Base-by-base conservation (phyloP, 2,113 vertebrate genomes). In the Protobothrops flavoviridis region DNA sequence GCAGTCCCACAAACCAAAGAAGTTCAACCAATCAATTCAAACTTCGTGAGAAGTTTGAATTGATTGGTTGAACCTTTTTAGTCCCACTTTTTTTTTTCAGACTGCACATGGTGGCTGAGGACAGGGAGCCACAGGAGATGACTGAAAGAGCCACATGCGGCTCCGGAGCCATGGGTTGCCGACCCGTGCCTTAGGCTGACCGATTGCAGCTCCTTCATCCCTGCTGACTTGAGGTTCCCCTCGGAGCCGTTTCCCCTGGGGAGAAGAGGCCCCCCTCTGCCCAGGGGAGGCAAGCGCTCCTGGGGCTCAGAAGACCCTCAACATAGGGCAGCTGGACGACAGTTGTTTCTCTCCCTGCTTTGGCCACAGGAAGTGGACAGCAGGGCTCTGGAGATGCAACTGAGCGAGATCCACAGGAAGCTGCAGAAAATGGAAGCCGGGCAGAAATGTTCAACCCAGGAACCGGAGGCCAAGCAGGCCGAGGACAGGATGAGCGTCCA, bases 371-470 rank as follows among this genome's bases (percentile, higher is more conserved):
- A 97, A 95, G 97, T 96, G 88, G 97, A 86, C 43, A 97, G 98
- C 90, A 97, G 96, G 87, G 96, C 96, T 87, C 59, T 97, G 93
- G 97, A 98, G 94, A 95, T 97, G 92, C 97, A 97, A 92, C 97
- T 98, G 94, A 97, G 95, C 90, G 97, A 98, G 95, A 97, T 98
- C 97, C 97, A 97, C 29, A 97, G 97, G 94, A 97, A 98, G 89
- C 97, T 98, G 1, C 97, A 97, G 93, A 98, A 97, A 93, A 97
- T 98, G 87, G 98, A 98, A 94, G 97, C 97, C 81, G 96, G 96
- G 87, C 98, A 98, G n/a, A 98, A 97, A 96, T 97, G 96, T 95
- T 94, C 93, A 2, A 39, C 91, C 90, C 97, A 97, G 61, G 91
- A 92, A 2, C 97, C 96, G 0, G 97, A 96, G 45, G 64, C 92